Base-by-base conservation (phyloP, 2,888 invertebrate genomes). In the Ophioninae sp. region DNA sequence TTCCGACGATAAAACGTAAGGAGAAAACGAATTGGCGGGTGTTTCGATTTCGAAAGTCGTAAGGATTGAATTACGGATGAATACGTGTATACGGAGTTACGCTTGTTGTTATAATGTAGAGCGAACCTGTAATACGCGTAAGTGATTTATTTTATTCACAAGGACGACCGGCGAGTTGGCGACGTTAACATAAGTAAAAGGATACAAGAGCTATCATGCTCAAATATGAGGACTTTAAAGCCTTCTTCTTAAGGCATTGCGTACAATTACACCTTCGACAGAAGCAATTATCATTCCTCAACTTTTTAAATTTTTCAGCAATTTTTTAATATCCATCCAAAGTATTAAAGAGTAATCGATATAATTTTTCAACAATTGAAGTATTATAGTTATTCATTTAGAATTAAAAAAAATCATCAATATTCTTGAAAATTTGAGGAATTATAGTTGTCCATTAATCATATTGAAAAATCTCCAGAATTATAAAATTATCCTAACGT, bases 141-240 rank as follows among this genome's bases (percentile, higher is more conserved):
- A 30, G 62, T 62, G 65, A 80, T 81, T 83, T 23, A 73, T 81
- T 80, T 77, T 73, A 80, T 80, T 74, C 77, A 73, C 80, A 83
- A 81, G 83, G 83, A 83, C 83, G 76, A 67, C 21, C 56, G 68
- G 61, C 59, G 67, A 79, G 21, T 64, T 21, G 44, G 44, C 59
- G 30, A 23, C 61, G 67, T 76, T 72, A 67, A 76, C 70, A 50
- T 65, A 79, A 75, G 76, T 59, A 68, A 73, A 64, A 59, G 81
- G 81, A 81, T 76, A 76, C 23, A 21, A 44, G 62, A 62, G 62
- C 73, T 20, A 41, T 69, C 39, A 61, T 23, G 57, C 44, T 39
- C 69, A 10, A 41, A 73, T 44, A 73, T 61, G 62, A 44, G 41
- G 62, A n/a, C 20, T 30, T 21, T 8, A n/a, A 41, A 50, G 62